A percentile compares a stretch with the other conserved stretches of the same genome.
Evolutionary conservation across 2,113 vertebrate species (phyloP).

Genomic region (Herpetotheres cachinnans): DNA sequence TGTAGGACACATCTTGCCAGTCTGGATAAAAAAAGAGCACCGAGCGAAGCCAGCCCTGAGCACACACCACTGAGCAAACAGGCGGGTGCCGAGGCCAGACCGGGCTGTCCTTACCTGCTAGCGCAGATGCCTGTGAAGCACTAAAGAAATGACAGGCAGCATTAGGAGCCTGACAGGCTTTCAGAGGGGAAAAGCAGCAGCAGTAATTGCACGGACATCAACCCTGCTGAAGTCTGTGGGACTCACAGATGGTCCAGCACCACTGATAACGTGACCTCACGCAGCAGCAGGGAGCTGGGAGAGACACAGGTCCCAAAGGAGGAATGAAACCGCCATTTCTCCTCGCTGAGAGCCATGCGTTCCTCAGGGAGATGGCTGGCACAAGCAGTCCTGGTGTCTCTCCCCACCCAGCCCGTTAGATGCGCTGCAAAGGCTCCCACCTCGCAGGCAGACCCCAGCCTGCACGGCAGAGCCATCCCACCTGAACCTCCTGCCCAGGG

Average conservation of each 20-base stretch:
- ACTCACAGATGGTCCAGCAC: neutral
- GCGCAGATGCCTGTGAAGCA: neutral
- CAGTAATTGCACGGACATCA: neutral
- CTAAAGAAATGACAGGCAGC: neutral
- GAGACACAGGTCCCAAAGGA: neutral
- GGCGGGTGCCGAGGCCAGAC: rapidly evolving
- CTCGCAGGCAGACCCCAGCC: neutral
- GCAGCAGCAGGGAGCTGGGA: neutral
- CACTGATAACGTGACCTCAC: neutral
- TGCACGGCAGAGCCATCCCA: rapidly evolving
- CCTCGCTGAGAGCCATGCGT: rapidly evolving
- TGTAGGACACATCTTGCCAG: neutral
- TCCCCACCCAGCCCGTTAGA: neutral
- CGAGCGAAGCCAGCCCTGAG: neutral
- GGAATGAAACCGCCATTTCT: neutral
- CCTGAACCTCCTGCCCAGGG: neutral
- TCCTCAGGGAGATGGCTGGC: neutral
- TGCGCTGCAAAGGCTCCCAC: neutral
- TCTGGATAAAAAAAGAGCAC: neutral
- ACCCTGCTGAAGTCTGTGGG: neutral
- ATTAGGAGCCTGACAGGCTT: neutral
- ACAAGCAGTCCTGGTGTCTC: neutral
- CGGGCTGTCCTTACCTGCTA: neutral
- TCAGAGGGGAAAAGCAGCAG: neutral
- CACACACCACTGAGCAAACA: neutral